A percentile compares a stretch with the other conserved stretches of the same genome.
Evolutionary conservation across 2,888 invertebrate species (phyloP).

Genomic region (Phaedon cochleariae): DNA sequence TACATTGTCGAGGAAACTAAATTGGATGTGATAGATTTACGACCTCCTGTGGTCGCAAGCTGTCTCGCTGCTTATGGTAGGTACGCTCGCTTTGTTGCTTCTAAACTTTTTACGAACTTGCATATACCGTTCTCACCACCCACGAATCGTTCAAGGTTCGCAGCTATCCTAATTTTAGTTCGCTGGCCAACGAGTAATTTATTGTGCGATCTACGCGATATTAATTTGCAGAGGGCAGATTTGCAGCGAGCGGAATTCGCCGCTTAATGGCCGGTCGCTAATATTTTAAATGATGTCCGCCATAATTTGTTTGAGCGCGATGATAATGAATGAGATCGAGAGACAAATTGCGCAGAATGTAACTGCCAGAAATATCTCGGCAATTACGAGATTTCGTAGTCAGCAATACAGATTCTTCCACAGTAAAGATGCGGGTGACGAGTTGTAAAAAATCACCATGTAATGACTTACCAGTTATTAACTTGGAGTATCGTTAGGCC

Average conservation of each 20-base stretch:
- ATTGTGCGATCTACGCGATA: conserved; percentile 39
- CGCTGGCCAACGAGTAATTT: conserved; percentile 34
- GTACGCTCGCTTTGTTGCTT: too few relatives aligned
- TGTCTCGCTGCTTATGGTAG: too few relatives aligned
- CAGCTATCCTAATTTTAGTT: conserved; percentile 40
- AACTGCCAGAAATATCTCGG: background rate
- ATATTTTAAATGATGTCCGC: conserved; percentile 38
- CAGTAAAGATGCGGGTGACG: too few relatives aligned
- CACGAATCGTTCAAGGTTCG: conserved; percentile 9
- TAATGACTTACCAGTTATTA: conserved; percentile 98
- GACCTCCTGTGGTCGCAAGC: background rate
- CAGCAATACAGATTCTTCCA: too few relatives aligned
- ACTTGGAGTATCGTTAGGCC: conserved; percentile 99
- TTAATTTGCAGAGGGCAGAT: conserved; percentile 41
- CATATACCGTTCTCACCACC: conserved; percentile 13
- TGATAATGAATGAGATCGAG: conserved; percentile 13
- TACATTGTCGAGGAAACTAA: background rate
- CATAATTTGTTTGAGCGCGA: conserved; percentile 28
- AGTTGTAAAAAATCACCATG: background rate
- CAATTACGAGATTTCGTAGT: background rate
- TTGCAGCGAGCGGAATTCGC: conserved; percentile 38
- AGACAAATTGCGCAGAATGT: conserved; percentile 4
- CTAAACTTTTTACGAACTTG: too few relatives aligned
- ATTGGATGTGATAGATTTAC: background rate
- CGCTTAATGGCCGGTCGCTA: conserved; percentile 40